Base-by-base conservation (phyloP, 2,888 invertebrate genomes). In the Suillia variegata region DNA sequence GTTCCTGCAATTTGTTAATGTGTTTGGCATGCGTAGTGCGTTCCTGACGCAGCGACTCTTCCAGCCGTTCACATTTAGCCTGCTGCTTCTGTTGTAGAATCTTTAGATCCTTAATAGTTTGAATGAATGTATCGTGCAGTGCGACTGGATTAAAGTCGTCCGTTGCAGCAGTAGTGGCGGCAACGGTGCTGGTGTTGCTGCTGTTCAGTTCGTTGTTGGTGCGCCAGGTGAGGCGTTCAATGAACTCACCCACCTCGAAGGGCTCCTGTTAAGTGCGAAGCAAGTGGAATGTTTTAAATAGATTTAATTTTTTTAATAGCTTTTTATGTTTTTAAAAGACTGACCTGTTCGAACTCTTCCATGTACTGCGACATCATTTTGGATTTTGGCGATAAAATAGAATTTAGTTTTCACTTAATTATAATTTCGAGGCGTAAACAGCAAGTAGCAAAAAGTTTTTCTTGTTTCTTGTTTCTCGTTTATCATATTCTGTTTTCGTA, bases 211-310 rank as follows among this genome's bases (percentile, higher is more conserved):
- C 92, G 70, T 88, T 89, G 78, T 94, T 93, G 52, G 96, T 94
- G 69, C 96, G 87, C 90, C 98, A 95, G 38, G 98, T 98, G 75
- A 98, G 85, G 57, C 97, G 87, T 80, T 99, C 98, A 1, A 99
- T 96, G 84, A 98, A 98, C 79, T 98, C 98, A 75, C 96, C 94
- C 12, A 96, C 91, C 84, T 97, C 95, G 80, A 98, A 98, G 0
- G 97, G 95, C 77, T 97, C 97, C 95, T 98, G 72, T 2, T 6
- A 58, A 83, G 81, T 15, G n/a, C 18, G 15, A 22, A 8, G 21
- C 8, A 21, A 8, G 15, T 15, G 13, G 54, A 24, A 26, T 42
- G n/a, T 31, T 6, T 31, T 12, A 8, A 12, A 8, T 26, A 20
- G 22, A 49, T 6, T 33, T 20, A 1, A 2, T 10, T 45, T 49